Evolutionary conservation across 2,113 vertebrate species (phyloP).

Genomic region (Irena cyanogastra): DNA sequence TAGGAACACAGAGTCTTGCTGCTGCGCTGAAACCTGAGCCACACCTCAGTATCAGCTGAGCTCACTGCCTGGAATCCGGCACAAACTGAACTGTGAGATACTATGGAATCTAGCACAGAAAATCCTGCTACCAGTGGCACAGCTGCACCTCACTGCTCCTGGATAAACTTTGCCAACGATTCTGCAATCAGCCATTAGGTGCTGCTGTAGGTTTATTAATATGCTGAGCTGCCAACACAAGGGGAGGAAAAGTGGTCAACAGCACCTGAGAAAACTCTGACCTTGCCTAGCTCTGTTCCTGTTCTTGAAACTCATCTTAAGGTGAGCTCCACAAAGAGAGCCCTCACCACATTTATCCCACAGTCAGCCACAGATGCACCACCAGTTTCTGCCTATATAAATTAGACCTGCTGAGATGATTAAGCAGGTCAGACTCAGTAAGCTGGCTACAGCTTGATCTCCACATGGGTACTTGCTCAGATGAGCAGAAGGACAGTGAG

Average conservation of each 20-base stretch:
- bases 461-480: background rate
- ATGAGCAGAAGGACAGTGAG: background rate
- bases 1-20: rapidly evolving
- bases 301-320: background rate
- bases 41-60: background rate
- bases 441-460: background rate
- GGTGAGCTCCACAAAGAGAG: background rate
- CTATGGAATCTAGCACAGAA: background rate
- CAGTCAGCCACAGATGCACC: background rate
- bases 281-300: background rate
- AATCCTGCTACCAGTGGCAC: background rate
- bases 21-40: background rate
- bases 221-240: background rate
- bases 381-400: background rate
- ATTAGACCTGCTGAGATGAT: background rate
- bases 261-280: background rate
- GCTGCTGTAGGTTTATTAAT: slow-evolving; percentile 54
- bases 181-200: slow-evolving; percentile 56
- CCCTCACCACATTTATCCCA: background rate
- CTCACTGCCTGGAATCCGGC: background rate
- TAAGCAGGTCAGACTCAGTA: background rate
- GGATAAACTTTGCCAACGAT: background rate
- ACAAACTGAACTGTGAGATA: background rate
- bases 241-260: background rate
- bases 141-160: background rate